Conservation (phyloP, 2,113 vertebrate species). For the Tamias sibiricus region DNA sequence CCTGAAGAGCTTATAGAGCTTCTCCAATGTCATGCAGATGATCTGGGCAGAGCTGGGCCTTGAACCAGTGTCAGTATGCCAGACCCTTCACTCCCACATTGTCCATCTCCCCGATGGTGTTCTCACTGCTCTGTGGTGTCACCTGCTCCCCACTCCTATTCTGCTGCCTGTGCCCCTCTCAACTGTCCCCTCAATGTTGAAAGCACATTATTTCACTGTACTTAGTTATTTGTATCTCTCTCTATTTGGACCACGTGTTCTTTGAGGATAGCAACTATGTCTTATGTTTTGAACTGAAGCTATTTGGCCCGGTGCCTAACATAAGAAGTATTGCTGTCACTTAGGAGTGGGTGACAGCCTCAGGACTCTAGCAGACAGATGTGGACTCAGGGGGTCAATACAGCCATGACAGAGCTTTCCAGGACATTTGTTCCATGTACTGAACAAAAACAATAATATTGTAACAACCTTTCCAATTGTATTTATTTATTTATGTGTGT, state of each 20-base stretch:
- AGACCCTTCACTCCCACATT: fast-evolving
- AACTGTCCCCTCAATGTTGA: neutral
- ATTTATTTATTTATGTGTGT: neutral
- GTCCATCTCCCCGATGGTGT: fast-evolving
- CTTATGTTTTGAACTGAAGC: neutral
- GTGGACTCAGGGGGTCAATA: neutral
- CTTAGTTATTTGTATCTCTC: neutral
- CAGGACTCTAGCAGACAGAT: neutral
- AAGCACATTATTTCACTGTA: neutral
- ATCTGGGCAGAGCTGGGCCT: neutral
- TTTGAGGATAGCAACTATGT: neutral
- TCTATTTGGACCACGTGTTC: neutral
- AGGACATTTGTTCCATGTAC: neutral
- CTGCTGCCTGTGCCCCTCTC: neutral
- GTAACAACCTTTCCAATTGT: neutral
- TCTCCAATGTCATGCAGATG: neutral
- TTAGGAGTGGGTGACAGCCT: neutral
- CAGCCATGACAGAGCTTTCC: neutral
- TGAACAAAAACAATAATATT: neutral
- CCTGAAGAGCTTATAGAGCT: neutral
- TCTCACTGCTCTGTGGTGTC: neutral
- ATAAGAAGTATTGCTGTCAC: neutral
- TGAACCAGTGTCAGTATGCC: neutral
- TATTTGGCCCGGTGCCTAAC: neutral
- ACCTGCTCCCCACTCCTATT: too few species aligned